Conservation (phyloP, 1,140 invertebrate species). For the Temnothorax longispinosus region DNA sequence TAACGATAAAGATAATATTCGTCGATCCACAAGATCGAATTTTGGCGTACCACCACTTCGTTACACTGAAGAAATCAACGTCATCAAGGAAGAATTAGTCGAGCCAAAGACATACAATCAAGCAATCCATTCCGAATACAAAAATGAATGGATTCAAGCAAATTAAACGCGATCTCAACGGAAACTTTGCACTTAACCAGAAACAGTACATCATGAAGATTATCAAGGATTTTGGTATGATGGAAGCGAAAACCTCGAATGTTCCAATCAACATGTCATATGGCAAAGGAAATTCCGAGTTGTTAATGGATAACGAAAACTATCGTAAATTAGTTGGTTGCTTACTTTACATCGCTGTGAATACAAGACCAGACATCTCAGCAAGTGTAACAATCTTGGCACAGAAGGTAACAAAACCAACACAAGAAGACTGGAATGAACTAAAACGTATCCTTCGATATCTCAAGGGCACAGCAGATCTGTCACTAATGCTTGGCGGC, state of each 20-base stretch:
- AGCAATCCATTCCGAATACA: neutral
- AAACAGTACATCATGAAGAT: neutral
- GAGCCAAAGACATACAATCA: conserved; percentile 3
- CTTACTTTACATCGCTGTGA: conserved; percentile 79
- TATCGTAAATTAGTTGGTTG: conserved; percentile 78
- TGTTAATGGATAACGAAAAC: conserved; percentile 29
- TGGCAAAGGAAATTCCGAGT: conserved; percentile 31
- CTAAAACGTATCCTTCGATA: conserved; percentile 72
- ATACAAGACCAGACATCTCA: conserved; percentile 81
- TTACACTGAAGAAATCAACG: conserved; percentile 2
- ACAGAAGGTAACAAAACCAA: conserved; percentile 68
- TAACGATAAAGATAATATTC: neutral
- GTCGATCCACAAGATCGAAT: conserved; percentile 2
- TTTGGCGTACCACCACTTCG: conserved; percentile 9
- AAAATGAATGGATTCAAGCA: conserved; percentile 2
- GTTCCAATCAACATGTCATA: neutral
- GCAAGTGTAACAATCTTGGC: conserved; percentile 72
- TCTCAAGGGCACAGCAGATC: neutral
- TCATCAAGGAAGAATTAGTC: conserved; percentile 5
- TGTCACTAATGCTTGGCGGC: neutral
- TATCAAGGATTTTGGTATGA: conserved; percentile 15
- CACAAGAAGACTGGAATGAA: conserved; percentile 65
- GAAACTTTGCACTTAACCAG: neutral
- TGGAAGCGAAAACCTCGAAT: neutral
- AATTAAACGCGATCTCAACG: neutral